phyloP scores from a whole-genome alignment of 2,888 invertebrate genomes.

The Sarcophaga caerulescens region DNA sequence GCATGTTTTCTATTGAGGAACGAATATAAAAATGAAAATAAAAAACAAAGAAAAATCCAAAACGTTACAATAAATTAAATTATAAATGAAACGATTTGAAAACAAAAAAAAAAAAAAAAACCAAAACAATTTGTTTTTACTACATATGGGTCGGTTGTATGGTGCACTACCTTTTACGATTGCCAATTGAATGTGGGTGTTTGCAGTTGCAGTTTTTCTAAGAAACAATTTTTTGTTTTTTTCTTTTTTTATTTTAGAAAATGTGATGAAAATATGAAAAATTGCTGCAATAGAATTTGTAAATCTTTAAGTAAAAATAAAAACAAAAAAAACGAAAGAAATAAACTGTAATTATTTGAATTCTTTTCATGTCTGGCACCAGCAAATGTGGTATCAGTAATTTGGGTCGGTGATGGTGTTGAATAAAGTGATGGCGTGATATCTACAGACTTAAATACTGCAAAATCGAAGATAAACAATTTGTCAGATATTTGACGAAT shows the following conservation, averaged over 20 bases:
- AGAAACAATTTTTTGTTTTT: background rate
- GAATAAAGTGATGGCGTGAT: no score
- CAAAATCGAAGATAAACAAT: no score
- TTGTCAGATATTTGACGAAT: no score
- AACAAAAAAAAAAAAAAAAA: background rate
- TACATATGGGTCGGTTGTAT: constrained; percentile 1
- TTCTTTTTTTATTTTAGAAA: no score
- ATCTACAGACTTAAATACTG: no score
- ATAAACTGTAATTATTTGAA: no score
- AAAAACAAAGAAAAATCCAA: background rate
- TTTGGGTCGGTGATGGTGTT: no score
- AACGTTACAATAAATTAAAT: constrained; percentile 30
- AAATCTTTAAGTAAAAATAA: no score
- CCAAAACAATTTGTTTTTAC: background rate
- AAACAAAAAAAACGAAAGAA: no score
- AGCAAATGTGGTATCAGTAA: no score
- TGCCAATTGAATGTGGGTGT: background rate
- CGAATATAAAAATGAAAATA: no score
- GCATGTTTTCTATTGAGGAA: background rate
- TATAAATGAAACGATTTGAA: constrained; percentile 25
- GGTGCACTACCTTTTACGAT: constrained; percentile 1
- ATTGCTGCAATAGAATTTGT: background rate
- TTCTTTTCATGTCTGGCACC: no score
- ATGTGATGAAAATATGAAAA: background rate
- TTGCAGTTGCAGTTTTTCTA: background rate